Conservation (phyloP, 2,113 vertebrate species). For the Tupaia tana region DNA sequence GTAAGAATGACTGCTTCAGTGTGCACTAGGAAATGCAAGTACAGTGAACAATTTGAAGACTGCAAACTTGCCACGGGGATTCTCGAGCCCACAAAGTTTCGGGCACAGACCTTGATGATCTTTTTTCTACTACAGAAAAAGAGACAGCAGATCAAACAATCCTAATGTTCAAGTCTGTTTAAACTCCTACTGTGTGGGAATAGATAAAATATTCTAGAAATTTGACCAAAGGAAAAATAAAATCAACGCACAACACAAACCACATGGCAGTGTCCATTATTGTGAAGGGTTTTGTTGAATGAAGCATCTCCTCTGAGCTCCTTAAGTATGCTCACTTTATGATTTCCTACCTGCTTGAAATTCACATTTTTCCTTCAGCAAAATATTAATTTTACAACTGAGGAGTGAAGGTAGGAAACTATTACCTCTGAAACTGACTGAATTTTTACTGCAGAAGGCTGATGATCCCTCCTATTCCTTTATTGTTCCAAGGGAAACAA, state of each 20-base stretch:
- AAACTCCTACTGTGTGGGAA: conserved; percentile 11
- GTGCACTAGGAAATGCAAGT: conserved; percentile 17
- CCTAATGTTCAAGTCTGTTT: conserved; percentile 17
- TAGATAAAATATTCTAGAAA: conserved; percentile 28
- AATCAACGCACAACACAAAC: conserved; percentile 43
- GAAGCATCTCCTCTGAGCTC: not conserved
- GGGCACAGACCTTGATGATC: not conserved
- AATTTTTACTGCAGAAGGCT: not conserved
- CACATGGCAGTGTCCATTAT: not conserved
- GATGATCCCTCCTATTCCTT: not conserved
- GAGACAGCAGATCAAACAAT: not conserved
- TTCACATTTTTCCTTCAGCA: conserved; percentile 6
- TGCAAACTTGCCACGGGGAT: not conserved
- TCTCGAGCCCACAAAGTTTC: not conserved
- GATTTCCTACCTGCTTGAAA: conserved; percentile 11
- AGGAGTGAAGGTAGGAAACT: not conserved
- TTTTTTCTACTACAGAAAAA: conserved; percentile 12
- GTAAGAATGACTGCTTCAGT: not conserved
- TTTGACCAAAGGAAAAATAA: conserved; percentile 30
- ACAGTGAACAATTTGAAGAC: not conserved
- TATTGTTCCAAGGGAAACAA: conserved; percentile 8
- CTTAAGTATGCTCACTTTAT: not conserved
- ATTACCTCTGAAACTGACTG: not conserved
- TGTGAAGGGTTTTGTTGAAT: conserved; percentile 5
- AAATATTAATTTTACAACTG: not conserved